These are phyloP conservation scores for Caenorhabditis remanei DNA, from an alignment of 1,140 invertebrate genomes.

Conservation along the genomic window DNA sequence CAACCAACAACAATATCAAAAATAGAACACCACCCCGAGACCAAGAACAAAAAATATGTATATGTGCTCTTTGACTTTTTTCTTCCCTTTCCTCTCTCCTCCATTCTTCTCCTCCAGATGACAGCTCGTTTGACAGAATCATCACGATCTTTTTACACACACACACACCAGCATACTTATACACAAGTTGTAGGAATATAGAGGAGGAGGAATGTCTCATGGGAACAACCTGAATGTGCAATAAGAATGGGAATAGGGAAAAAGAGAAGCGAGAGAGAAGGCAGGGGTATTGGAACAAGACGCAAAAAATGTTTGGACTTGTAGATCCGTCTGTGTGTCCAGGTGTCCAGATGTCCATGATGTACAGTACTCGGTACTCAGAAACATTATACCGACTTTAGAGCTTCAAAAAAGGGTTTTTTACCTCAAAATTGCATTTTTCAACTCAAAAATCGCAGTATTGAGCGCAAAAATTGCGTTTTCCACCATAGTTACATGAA, in stretches of 20 bases:
- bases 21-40: not conserved
- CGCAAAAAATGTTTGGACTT: no score
- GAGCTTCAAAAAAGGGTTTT: no score
- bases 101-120: slow-evolving; percentile 38
- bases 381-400: no score
- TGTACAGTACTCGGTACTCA: no score
- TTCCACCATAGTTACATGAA: no score
- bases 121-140: slow-evolving; percentile 55
- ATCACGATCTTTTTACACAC: slow-evolving; percentile 54
- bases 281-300: no score
- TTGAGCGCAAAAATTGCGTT: no score
- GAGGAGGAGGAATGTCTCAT: not conserved
- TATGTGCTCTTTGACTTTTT: not conserved
- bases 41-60: not conserved
- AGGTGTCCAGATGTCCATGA: no score
- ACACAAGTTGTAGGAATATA: not conserved
- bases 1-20: no score
- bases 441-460: no score
- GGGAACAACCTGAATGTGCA: slow-evolving; percentile 38
- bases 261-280: not conserved
- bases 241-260: not conserved
- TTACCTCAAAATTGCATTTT: no score
- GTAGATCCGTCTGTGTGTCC: no score
- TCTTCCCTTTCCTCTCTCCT: not conserved
- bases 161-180: not conserved